Percentiles rank a stretch among this genome's conserved stretches.
Conservation (phyloP, 2,888 invertebrate species). For the Parthenolecanium corni region DNA sequence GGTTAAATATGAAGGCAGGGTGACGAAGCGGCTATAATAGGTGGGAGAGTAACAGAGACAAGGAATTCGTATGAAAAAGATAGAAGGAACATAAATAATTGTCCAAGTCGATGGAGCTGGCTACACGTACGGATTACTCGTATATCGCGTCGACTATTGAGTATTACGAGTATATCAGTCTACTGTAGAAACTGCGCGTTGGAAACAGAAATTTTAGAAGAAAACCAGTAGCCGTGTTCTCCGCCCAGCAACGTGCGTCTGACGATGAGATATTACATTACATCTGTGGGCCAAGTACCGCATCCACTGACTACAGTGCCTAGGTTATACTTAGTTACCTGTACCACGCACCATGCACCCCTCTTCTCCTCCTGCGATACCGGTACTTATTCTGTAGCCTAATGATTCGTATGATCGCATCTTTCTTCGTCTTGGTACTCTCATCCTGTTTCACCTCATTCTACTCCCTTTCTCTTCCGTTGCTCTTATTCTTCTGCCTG, state of each 20-base stretch:
- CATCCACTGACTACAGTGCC: too few species aligned
- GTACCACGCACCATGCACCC: too few species aligned
- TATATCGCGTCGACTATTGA: slow-evolving; percentile 3
- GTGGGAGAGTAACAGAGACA: too few species aligned
- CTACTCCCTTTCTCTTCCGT: not conserved
- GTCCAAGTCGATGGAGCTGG: not conserved
- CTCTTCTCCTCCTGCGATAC: too few species aligned
- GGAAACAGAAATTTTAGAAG: slow-evolving; percentile 21
- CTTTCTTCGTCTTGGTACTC: not conserved
- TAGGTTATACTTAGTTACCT: too few species aligned
- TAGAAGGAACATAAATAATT: not conserved
- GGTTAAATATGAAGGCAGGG: too few species aligned
- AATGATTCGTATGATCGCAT: slow-evolving; percentile 28
- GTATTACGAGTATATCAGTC: slow-evolving; percentile 10
- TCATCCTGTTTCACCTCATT: not conserved
- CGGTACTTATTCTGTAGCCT: not conserved
- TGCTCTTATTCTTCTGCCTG: not conserved
- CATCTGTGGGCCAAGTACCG: slow-evolving; percentile 13
- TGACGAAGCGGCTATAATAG: too few species aligned
- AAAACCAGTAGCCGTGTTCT: slow-evolving; percentile 28
- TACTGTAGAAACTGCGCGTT: not conserved
- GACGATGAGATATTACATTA: slow-evolving; percentile 28
- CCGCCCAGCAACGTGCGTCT: slow-evolving; percentile 18
- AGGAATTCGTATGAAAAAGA: not conserved
- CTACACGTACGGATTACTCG: not conserved